Base-by-base conservation (phyloP, 1,140 invertebrate species). In the Stegodyphus dumicola region DNA sequence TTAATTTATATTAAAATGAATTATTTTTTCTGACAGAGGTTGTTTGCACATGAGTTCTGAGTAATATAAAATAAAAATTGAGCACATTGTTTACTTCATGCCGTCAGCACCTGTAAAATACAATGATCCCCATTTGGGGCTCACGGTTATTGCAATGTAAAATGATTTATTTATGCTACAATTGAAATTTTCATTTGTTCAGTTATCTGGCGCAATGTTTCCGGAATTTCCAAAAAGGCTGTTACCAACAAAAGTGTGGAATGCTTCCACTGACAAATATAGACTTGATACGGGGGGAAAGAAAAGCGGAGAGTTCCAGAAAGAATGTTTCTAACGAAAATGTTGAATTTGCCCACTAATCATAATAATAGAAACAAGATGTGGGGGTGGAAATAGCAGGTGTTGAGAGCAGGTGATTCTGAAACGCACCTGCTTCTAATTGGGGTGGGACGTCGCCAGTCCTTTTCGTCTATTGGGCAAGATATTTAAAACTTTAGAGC, bases 1-100 rank as follows among this genome's bases (percentile, higher is more conserved):
- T 74, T 74, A 74, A 74, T 74, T 74, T 74, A 74, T 74, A 74
- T 74, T 74, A 74, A 74, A 74, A 74, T 74, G 71, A 74, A 74
- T 74, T 74, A 74, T 74, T 74, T 54, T 74, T 74, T 74, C 71
- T 74, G 52, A 74, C 71, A 74, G 71, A 74, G 71, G 71, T 74
- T 74, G 71, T 74, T 74, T 74, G 71, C 71, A 74, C 71, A 74
- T 74, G 71, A 74, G 71, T 74, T 74, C 71, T 74, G 71, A 74
- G 71, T 74, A 74, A 74, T 74, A 74, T 74, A 74, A 74, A 74
- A 74, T 74, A 74, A 74, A 74, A 74, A 74, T 74, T 74, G 71
- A 74, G 52, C 71, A 74, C 71, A 74, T 74, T 74, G 49, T 74
- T 74, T 74, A 74, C 71, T 74, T 74, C 71, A 74, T 74, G 71